These are phyloP conservation scores for Sisyra nigra DNA, from an alignment of 2,888 invertebrate species.

Conservation along the genomic window DNA sequence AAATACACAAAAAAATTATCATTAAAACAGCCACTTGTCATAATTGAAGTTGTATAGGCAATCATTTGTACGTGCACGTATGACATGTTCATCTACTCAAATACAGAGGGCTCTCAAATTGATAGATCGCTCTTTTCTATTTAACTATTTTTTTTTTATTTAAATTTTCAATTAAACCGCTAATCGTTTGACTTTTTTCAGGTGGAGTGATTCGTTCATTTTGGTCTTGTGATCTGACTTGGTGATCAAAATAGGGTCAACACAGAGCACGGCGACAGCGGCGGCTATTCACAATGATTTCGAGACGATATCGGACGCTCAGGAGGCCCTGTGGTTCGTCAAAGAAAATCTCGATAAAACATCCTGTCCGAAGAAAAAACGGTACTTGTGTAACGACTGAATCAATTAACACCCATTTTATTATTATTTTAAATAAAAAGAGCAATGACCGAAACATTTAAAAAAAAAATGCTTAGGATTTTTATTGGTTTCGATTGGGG, in stretches of 20 bases:
- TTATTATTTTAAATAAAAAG: too few relatives aligned
- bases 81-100: neutral
- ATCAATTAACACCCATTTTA: too few relatives aligned
- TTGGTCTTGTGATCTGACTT: too few relatives aligned
- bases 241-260: constrained; percentile 35
- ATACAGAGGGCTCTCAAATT: neutral
- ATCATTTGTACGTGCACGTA: neutral
- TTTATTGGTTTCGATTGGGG: too few relatives aligned
- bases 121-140: too few relatives aligned
- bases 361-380: constrained; percentile 35
- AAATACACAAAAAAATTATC: too few relatives aligned
- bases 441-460: too few relatives aligned
- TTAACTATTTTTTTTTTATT: too few relatives aligned
- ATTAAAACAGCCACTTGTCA: too few relatives aligned
- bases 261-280: constrained; percentile 33
- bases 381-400: constrained; percentile 26
- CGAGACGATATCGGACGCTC: constrained; percentile 19
- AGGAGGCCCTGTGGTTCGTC: constrained; percentile 26
- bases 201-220: constrained; percentile 13
- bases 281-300: constrained; percentile 15
- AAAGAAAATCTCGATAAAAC: constrained; percentile 31
- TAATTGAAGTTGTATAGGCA: too few relatives aligned
- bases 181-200: constrained; percentile 6
- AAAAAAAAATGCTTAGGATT: too few relatives aligned
- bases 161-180: neutral